phyloP scores from a whole-genome alignment of 1,140 invertebrate species.

The Lepidurus apus region DNA sequence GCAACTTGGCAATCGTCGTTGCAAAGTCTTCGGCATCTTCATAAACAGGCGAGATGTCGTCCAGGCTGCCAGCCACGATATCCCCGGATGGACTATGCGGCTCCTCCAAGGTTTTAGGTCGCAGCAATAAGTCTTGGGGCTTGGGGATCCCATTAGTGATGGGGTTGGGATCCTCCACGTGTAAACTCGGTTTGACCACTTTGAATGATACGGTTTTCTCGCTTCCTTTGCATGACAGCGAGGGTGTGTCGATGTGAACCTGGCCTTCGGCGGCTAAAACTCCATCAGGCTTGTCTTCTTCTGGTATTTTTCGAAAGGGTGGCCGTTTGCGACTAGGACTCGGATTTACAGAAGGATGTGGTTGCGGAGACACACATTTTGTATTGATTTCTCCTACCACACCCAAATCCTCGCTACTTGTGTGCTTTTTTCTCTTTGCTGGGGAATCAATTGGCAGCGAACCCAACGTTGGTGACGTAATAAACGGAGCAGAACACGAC shows the following conservation, averaged over 20 bases:
- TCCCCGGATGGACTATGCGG: neutral
- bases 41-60: slow-evolving; percentile 52
- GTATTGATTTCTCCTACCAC: neutral
- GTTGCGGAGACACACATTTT: neutral
- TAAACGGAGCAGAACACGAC: neutral
- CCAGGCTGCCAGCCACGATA: neutral
- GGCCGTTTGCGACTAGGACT: neutral
- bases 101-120: neutral
- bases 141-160: neutral
- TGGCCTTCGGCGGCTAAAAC: neutral
- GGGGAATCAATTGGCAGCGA: neutral
- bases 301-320: neutral
- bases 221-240: neutral
- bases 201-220: slow-evolving; percentile 5
- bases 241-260: neutral
- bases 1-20: slow-evolving; percentile 62
- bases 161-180: neutral
- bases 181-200: slow-evolving; percentile 6
- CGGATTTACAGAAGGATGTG: neutral
- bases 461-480: neutral
- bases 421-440: neutral
- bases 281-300: neutral
- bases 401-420: neutral
- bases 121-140: neutral
- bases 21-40: slow-evolving; percentile 66